phyloP scores from a whole-genome alignment of 2,888 invertebrate genomes.

The Agrochola circellaris region DNA sequence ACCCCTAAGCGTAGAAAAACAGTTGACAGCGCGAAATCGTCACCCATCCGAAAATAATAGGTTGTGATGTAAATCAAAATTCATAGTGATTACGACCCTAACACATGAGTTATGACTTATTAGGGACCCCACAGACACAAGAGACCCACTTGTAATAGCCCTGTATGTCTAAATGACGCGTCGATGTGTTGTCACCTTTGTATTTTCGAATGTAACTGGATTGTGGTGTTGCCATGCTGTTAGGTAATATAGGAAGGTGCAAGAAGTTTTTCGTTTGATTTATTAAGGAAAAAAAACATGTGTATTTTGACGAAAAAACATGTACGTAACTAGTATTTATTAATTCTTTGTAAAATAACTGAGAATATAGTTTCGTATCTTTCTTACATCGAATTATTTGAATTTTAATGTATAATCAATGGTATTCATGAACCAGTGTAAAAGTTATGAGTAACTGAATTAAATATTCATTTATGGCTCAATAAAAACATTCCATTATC shows the following conservation, averaged over 20 bases:
- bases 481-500: not conserved
- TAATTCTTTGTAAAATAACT: not conserved
- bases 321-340: not conserved
- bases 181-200: slow-evolving; percentile 88
- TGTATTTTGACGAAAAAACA: not conserved
- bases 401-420: not conserved
- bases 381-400: not conserved
- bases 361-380: not conserved
- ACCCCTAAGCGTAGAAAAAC: slow-evolving; percentile 66
- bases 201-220: slow-evolving; percentile 83
- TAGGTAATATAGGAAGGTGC: not conserved
- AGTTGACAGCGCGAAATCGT: slow-evolving; percentile 75
- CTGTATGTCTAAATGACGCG: slow-evolving; percentile 86
- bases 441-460: slow-evolving; percentile 14
- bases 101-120: slow-evolving; percentile 87
- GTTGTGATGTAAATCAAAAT: slow-evolving; percentile 83
- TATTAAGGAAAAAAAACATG: no score
- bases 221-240: slow-evolving; percentile 55
- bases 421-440: not conserved
- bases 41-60: slow-evolving; percentile 81
- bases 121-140: slow-evolving; percentile 71
- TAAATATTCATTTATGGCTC: not conserved
- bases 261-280: not conserved
- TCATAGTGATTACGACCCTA: slow-evolving; percentile 81
- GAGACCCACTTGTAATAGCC: slow-evolving; percentile 82